Base-by-base conservation (phyloP, 2,797 vertebrate genomes). In the Poecilia gillii region DNA sequence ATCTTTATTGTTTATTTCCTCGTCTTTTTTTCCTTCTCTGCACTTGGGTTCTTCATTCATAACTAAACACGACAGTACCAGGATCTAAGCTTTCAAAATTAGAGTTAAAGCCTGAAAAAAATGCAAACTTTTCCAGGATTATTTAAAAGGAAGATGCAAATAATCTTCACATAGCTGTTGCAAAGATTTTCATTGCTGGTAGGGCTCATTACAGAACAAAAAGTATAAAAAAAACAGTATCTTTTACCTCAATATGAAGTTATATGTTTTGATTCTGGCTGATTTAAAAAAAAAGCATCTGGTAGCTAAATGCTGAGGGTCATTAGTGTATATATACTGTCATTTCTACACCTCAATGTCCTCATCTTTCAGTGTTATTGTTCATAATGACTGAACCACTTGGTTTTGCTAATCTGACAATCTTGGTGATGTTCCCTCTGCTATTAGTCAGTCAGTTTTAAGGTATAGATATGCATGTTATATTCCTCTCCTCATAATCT, bases 311-410 rank as follows among this genome's bases (percentile, higher is more conserved):
- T 68, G 49, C 62, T 77, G 71, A 31, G 11, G 72, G 59, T 68
- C 78, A 77, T 79, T 76, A 84, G 28, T 81, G 80, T 62, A 83
- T 82, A 82, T 77, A 57, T 46, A 66, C 73, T 53, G 62, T 78
- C 85, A 78, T 66, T 64, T 71, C 77, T 85, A 79, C 59, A 1
- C 0, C 5, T 36, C 79, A 47, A 75, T 12, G 47, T 53, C 82
- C 88, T 84, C 92, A 88, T 92, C 91, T 92, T 90, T 93, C 92
- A 91, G 53, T 53, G 74, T 81, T 80, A 91, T 94, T 94, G 89
- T 95, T 92, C 89, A 85, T 85, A 70, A 79, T 73, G 73, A 78
- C 87, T 77, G 81, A 81, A 81, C 75, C 9, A 80, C 89, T 78
- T 86, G 85, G 84, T 83, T 80, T 87, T 77, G 55, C 66, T 93